phyloP scores from a whole-genome alignment of 2,113 vertebrate genomes.

The Nansenia antarctica region DNA sequence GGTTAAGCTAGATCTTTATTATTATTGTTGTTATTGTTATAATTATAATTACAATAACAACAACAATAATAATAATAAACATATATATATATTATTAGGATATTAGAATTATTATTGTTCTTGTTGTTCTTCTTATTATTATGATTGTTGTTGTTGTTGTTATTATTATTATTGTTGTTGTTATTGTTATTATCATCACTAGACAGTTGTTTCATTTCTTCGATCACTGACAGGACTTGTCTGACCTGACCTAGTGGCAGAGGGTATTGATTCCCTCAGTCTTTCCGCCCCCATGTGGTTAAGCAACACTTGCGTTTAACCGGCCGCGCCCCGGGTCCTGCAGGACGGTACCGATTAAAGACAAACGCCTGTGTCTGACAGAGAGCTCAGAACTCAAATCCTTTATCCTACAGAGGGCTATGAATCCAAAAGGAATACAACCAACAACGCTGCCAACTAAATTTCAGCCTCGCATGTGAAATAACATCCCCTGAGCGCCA shows the following conservation, averaged over 20 bases:
- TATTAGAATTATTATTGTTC: too few relatives aligned
- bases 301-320: constrained; percentile 34
- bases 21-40: too few relatives aligned
- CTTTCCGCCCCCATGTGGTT: constrained; percentile 76
- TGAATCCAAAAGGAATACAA: not conserved
- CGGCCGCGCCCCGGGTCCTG: not conserved
- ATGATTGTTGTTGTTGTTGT: not conserved
- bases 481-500: constrained; percentile 3
- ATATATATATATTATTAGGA: too few relatives aligned
- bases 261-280: constrained; percentile 52
- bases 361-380: not conserved
- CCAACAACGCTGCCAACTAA: not conserved
- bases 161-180: not conserved
- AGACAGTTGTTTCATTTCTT: not conserved
- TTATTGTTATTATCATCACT: not conserved
- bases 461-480: not conserved
- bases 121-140: too few relatives aligned
- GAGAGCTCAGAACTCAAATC: not conserved
- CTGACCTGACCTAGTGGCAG: constrained; percentile 36
- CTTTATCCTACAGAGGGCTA: not conserved
- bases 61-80: too few relatives aligned
- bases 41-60: too few relatives aligned
- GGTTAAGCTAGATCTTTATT: too few relatives aligned
- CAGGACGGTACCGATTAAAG: not conserved
- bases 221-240: not conserved